A percentile compares a stretch with the other conserved stretches of the same genome.
Conservation (phyloP, 2,113 vertebrate genomes). For the Oxygymnocypris stewartii region DNA sequence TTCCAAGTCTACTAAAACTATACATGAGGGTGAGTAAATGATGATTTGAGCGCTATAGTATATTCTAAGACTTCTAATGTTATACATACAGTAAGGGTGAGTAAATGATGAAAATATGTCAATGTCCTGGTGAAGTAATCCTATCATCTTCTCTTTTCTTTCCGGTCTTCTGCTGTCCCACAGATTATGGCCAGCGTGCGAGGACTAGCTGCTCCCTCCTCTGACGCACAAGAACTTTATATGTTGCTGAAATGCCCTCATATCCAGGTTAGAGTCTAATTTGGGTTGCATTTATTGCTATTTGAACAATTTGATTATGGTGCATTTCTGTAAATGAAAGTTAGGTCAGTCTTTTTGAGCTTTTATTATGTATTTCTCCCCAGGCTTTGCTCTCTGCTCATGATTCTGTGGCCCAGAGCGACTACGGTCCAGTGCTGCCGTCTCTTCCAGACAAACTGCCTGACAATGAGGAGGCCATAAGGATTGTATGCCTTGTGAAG, state of each 20-base stretch:
- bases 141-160: neutral
- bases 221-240: constrained; percentile 80
- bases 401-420: constrained; percentile 85
- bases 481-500: constrained; percentile 89
- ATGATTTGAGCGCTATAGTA: neutral
- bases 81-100: neutral
- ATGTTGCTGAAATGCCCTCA: constrained; percentile 77
- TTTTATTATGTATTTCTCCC: neutral
- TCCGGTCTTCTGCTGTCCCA: neutral
- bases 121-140: constrained; percentile 10
- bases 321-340: neutral
- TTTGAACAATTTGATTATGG: neutral
- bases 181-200: constrained; percentile 62
- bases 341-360: neutral
- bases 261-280: constrained; percentile 77
- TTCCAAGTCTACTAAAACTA: neutral
- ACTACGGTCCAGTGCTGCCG: constrained; percentile 84
- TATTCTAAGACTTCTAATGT: neutral
- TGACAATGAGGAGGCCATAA: constrained; percentile 86
- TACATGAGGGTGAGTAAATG: neutral
- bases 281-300: neutral
- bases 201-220: constrained; percentile 61
- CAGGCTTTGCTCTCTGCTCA: constrained; percentile 87
- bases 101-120: neutral
- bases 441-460: constrained; percentile 83